A percentile compares a stretch with the other conserved stretches of the same genome.
phyloP scores from a whole-genome alignment of 2,797 vertebrate species.

The Acridotheres tristis region DNA sequence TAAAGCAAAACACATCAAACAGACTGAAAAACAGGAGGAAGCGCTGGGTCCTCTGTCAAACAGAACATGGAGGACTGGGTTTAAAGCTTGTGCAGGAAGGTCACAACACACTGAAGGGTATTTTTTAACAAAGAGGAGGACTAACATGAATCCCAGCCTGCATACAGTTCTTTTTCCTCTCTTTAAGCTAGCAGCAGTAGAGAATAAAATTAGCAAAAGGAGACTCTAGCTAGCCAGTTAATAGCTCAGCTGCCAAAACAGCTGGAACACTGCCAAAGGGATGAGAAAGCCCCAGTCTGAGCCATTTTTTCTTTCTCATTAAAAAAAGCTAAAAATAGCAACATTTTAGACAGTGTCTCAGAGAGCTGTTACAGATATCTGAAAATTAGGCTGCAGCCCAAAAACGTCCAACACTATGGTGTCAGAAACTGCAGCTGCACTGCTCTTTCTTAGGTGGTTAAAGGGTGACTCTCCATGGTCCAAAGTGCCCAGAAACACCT shows the following conservation, averaged over 20 bases:
- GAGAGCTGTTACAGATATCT: background rate
- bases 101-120: background rate
- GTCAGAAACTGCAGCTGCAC: background rate
- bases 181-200: background rate
- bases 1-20: background rate
- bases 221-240: background rate
- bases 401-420: background rate
- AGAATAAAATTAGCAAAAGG: background rate
- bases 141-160: background rate
- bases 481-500: background rate
- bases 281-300: constrained; percentile 6
- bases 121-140: background rate
- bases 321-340: constrained; percentile 55
- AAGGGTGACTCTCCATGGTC: background rate
- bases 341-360: background rate
- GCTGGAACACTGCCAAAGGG: background rate
- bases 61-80: background rate
- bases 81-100: background rate
- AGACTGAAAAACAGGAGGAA: background rate
- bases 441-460: background rate
- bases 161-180: background rate
- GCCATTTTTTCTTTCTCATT: constrained; percentile 10
- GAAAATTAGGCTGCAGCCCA: background rate
- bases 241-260: background rate
- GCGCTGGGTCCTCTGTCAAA: background rate